Conservation (phyloP, 2,888 invertebrate genomes). For the Theristus sp. region DNA sequence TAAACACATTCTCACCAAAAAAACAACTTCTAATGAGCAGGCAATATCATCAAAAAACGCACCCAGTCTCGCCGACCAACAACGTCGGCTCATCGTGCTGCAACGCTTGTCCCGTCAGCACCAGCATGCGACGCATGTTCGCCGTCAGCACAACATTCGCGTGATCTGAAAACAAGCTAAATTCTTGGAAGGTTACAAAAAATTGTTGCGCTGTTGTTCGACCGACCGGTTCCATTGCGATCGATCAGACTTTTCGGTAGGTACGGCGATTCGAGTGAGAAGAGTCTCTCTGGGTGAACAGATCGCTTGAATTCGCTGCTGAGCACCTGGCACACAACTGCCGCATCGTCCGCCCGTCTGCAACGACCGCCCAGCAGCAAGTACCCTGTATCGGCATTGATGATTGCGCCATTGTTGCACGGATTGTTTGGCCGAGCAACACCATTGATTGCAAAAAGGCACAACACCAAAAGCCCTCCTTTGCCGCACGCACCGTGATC, state of each 20-base stretch:
- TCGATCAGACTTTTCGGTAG: too few relatives aligned
- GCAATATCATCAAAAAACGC: too few relatives aligned
- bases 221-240: too few relatives aligned
- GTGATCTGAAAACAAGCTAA: conserved; percentile 36
- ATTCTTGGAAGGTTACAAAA: too few relatives aligned
- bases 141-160: conserved; percentile 80
- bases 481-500: conserved; percentile 48
- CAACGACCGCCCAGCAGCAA: conserved; percentile 80
- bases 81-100: conserved; percentile 80
- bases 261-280: neutral
- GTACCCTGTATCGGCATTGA: too few relatives aligned
- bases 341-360: conserved; percentile 58
- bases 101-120: conserved; percentile 40
- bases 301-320: conserved; percentile 50
- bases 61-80: conserved; percentile 81
- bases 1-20: neutral
- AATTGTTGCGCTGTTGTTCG: too few relatives aligned
- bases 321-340: conserved; percentile 54
- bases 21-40: neutral
- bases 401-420: too few relatives aligned
- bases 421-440: too few relatives aligned
- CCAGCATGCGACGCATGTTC: conserved; percentile 55
- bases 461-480: too few relatives aligned
- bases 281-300: conserved; percentile 32
- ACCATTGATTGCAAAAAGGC: too few relatives aligned